Base-by-base conservation (phyloP, 35 echinoderm and acorn worm genomes). In the Ophioderma brevispina region DNA sequence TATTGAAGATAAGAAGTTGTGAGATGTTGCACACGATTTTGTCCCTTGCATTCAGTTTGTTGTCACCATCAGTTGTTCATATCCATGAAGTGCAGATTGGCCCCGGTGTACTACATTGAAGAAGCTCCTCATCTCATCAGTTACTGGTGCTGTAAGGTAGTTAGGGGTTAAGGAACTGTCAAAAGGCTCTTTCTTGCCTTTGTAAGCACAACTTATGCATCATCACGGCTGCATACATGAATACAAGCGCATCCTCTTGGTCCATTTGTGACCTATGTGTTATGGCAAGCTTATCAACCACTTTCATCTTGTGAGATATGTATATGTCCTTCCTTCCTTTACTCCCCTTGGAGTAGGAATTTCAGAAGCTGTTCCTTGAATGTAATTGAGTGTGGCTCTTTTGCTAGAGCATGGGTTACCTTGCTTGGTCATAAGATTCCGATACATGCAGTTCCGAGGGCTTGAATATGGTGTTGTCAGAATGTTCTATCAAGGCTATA, bases 1-100 rank as follows among this genome's bases (percentile, higher is more conserved):
- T 4, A 81, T 81, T 81, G 79, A 37, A 81, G 79, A 81, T 81
- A 81, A 81, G 79, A 33, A 81, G 79, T 37, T 81, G 1, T 37
- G 79, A 81, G 35, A 81, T 81, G 79, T 40, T 35, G 30, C 79
- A 81, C 23, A 8, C 79, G 30, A 2, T 81, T 17, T 8, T 81
- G 33, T 81, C 79, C 35, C 79, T 2, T 23, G 35, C 35, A 2
- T 0, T 0, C 8, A 81, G 36, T 35, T 37, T 81, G 36, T 37
- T 38, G 0, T 81, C 79, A 37, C 38, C 79, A 81, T 38, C 79
- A 40, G 0, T 81, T 81, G 33, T 38, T 81, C 79, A 81, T 37
- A 38, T 81, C 32, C 37, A 81, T 81, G 1, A 2, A 81, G 79
- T 19, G 79, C 79, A 37, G 79, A 81, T 81, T 33, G 31, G 38